Conservation (phyloP, 1,140 invertebrate genomes). For the Mya arenaria region DNA sequence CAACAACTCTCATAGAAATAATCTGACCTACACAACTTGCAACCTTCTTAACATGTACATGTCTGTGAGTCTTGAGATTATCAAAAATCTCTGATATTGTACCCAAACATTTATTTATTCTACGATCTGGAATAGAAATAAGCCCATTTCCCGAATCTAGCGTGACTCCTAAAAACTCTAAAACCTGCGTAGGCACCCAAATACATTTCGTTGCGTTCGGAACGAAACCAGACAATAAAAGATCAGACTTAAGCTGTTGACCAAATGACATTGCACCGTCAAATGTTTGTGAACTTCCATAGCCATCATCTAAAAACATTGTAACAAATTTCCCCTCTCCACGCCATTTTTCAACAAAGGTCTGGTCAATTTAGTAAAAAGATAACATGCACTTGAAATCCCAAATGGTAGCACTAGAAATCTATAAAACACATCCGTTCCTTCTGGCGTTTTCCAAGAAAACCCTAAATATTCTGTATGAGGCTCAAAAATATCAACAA, state of each 20-base stretch:
- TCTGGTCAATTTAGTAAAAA: slow-evolving; percentile 35
- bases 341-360: slow-evolving; percentile 39
- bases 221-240: slow-evolving; percentile 50
- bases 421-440: neutral
- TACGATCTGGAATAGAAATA: slow-evolving; percentile 40
- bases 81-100: slow-evolving; percentile 5
- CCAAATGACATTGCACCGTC: neutral
- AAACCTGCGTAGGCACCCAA: slow-evolving; percentile 28
- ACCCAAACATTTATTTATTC: slow-evolving; percentile 31
- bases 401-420: slow-evolving; percentile 34
- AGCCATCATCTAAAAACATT: slow-evolving; percentile 38
- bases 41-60: slow-evolving; percentile 4
- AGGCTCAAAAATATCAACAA: slow-evolving; percentile 26
- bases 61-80: neutral
- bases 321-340: slow-evolving; percentile 7
- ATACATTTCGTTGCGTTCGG: slow-evolving; percentile 50
- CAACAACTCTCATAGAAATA: slow-evolving; percentile 45
- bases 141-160: slow-evolving; percentile 29
- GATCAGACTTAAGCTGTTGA: slow-evolving; percentile 23
- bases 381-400: slow-evolving; percentile 27
- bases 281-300: neutral
- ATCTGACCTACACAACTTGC: slow-evolving; percentile 51
- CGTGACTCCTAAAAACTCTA: slow-evolving; percentile 45
- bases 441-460: slow-evolving; percentile 8
- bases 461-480: slow-evolving; percentile 29